These are phyloP conservation scores for Meda fulgida DNA, from an alignment of 2,797 vertebrate genomes.

Conservation along the genomic window DNA sequence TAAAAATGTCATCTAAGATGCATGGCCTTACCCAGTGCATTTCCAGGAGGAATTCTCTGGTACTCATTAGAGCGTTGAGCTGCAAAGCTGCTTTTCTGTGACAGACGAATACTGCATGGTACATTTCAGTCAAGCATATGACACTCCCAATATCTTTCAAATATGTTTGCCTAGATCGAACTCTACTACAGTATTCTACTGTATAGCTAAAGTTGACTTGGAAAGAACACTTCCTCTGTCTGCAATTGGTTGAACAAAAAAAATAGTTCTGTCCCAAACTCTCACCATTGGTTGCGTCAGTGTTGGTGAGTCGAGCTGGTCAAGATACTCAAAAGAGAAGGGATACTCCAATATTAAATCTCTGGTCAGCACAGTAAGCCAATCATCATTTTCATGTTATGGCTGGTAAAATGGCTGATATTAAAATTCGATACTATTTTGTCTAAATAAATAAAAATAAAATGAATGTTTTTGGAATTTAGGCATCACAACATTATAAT, in stretches of 20 bases:
- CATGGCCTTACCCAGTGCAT: constrained; percentile 42
- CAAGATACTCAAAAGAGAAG: not conserved
- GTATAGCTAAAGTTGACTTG: too few species aligned
- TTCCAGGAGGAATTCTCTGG: constrained; percentile 36
- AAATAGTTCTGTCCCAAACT: not conserved
- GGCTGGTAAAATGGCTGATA: not conserved
- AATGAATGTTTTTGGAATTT: too few species aligned
- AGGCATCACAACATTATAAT: too few species aligned
- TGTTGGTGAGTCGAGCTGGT: not conserved
- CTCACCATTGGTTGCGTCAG: not conserved
- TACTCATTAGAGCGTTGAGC: constrained; percentile 9
- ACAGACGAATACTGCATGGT: constrained; percentile 41
- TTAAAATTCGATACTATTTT: not conserved
- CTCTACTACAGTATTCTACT: not conserved
- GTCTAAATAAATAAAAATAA: not conserved
- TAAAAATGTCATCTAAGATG: constrained; percentile 53
- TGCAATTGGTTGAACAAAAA: not conserved
- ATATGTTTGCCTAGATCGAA: constrained; percentile 8
- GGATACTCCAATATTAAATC: not conserved
- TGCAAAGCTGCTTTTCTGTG: constrained; percentile 28
- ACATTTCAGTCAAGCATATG: constrained; percentile 16
- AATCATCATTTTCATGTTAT: not conserved
- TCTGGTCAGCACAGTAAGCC: not conserved
- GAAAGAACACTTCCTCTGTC: not conserved
- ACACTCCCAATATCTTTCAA: constrained; percentile 38